A percentile compares a stretch with the other conserved stretches of the same genome.
Conservation (phyloP, 2,113 vertebrate species). For the Eretmochelys imbricata region DNA sequence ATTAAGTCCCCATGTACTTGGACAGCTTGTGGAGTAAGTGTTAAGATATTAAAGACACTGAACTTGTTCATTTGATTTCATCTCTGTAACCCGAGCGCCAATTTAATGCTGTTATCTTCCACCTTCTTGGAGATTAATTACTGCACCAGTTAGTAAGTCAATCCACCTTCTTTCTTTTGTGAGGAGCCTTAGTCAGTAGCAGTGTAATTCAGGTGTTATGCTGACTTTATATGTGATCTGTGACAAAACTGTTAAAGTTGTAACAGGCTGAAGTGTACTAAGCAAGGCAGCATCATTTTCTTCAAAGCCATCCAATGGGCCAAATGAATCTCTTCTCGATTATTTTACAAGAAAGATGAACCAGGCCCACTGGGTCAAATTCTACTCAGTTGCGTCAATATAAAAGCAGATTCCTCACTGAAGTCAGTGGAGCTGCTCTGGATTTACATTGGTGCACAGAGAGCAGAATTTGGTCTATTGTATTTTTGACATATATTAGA, state of each 20-base stretch:
- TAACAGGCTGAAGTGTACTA: slow-evolving; percentile 27
- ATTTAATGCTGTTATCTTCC: slow-evolving; percentile 77
- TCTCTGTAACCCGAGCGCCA: slow-evolving; percentile 77
- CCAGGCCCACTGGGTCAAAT: not conserved
- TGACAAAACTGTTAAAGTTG: slow-evolving; percentile 42
- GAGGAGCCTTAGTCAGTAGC: slow-evolving; percentile 59
- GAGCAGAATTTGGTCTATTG: not conserved
- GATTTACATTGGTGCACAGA: not conserved
- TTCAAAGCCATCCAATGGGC: not conserved
- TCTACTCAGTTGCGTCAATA: not conserved
- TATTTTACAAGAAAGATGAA: not conserved
- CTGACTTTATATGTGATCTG: slow-evolving; percentile 17
- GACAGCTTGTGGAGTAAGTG: slow-evolving; percentile 72
- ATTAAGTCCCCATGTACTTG: slow-evolving; percentile 76
- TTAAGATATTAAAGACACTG: slow-evolving; percentile 70
- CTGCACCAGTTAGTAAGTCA: slow-evolving; percentile 68
- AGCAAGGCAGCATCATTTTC: slow-evolving; percentile 17
- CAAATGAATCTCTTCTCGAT: not conserved
- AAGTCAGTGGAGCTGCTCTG: not conserved
- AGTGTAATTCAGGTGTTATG: slow-evolving; percentile 48
- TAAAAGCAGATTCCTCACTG: not conserved
- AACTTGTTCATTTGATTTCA: slow-evolving; percentile 78
- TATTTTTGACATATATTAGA: not conserved
- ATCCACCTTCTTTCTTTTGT: slow-evolving; percentile 57
- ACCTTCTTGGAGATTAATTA: slow-evolving; percentile 81